A percentile compares a stretch with the other conserved stretches of the same genome.
These are phyloP conservation scores for Brenthis daphne DNA, from an alignment of 2,888 invertebrate species.

Conservation along the genomic window DNA sequence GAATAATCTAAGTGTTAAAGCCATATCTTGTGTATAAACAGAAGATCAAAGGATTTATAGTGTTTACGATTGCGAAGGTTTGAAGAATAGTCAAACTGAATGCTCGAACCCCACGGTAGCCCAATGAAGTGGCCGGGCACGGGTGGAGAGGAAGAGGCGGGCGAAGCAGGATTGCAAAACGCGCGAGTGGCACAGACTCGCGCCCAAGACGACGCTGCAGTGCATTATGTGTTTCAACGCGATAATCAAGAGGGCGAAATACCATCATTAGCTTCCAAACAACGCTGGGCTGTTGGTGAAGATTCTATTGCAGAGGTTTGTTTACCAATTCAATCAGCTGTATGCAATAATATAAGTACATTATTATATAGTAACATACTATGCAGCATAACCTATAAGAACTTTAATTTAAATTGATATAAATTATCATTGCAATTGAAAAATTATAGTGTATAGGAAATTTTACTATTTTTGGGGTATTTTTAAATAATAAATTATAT, in stretches of 20 bases:
- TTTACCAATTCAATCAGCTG: conserved; percentile 44
- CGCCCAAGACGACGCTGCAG: conserved; percentile 92
- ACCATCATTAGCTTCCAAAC: conserved; percentile 87
- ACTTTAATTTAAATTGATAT: not conserved
- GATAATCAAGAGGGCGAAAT: conserved; percentile 92
- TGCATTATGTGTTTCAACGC: conserved; percentile 94
- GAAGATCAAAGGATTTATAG: conserved; percentile 56
- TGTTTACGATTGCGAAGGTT: conserved; percentile 65
- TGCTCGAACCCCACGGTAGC: conserved; percentile 83
- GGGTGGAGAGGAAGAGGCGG: conserved; percentile 85
- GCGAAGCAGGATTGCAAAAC: conserved; percentile 80
- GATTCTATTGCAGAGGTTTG: conserved; percentile 93
- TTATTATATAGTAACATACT: not conserved
- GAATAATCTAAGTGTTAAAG: conserved; percentile 51
- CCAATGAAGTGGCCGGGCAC: conserved; percentile 91
- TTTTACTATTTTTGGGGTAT: no score
- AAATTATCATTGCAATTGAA: not conserved
- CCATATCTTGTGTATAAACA: conserved; percentile 49
- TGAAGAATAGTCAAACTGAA: conserved; percentile 75
- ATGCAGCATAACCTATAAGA: conserved; percentile 14
- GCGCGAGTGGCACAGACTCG: conserved; percentile 86
- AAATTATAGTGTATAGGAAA: not conserved
- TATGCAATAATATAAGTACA: not conserved
- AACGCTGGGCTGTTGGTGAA: conserved; percentile 94
- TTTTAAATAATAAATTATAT: no score